Percentiles rank a stretch among this genome's conserved stretches.
Evolutionary conservation across 53 echinoderm and acorn worm genomes (phyloP).

Genomic region (Arbacia lixula): DNA sequence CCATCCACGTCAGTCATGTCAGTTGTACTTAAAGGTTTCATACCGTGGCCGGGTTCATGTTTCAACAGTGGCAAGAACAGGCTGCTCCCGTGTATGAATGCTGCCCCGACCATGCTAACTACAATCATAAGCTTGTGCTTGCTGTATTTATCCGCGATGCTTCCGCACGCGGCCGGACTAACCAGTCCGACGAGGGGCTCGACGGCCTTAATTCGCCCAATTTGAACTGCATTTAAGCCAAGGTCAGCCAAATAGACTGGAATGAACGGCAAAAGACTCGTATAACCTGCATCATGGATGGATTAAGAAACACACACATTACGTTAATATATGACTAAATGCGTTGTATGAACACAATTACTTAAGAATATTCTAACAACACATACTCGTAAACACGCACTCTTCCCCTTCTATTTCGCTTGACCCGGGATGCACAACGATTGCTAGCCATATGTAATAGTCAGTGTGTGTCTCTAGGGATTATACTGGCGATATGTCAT

Average conservation of each 20-base stretch:
- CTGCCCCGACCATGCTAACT: slow-evolving; percentile 31
- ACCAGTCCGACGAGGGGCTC: slow-evolving; percentile 72
- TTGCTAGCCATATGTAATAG: too few relatives aligned
- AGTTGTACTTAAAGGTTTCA: too few relatives aligned
- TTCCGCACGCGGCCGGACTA: slow-evolving; percentile 74
- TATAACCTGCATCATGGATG: slow-evolving; percentile 72
- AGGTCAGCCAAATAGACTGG: slow-evolving; percentile 91
- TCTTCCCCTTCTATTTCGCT: too few relatives aligned
- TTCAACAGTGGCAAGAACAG: slow-evolving; percentile 32
- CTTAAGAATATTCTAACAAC: too few relatives aligned
- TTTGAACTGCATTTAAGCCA: slow-evolving; percentile 79
- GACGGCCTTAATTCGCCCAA: slow-evolving; percentile 78
- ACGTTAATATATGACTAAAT: too few relatives aligned
- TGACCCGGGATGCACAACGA: too few relatives aligned
- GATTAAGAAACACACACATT: not conserved
- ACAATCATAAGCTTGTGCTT: slow-evolving; percentile 72
- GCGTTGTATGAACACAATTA: too few relatives aligned
- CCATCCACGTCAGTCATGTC: too few relatives aligned
- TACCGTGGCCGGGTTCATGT: too few relatives aligned
- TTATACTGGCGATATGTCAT: too few relatives aligned
- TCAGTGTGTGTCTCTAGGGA: too few relatives aligned
- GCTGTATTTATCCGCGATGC: slow-evolving; percentile 84
- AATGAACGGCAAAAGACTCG: slow-evolving; percentile 78
- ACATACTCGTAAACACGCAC: too few relatives aligned
- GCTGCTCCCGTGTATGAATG: slow-evolving; percentile 2